phyloP scores from a whole-genome alignment of 2,113 vertebrate species.

The Anhinga rufa region DNA sequence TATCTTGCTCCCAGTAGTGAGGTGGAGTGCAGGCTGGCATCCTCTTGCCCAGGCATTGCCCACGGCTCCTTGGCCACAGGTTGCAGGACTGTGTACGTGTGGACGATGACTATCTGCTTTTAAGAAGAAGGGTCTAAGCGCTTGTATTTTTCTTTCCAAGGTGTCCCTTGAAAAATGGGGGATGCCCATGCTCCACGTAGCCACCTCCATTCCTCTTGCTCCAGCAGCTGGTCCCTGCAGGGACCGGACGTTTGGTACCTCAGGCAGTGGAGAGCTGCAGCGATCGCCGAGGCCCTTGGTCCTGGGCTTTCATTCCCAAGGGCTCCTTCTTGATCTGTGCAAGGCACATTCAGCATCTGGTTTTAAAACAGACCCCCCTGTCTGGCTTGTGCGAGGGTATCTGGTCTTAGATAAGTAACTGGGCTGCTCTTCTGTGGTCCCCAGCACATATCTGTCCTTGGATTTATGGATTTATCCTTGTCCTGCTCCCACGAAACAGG shows the following conservation, averaged over 20 bases:
- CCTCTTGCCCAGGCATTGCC: neutral
- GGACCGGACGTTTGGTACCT: neutral
- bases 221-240: neutral
- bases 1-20: neutral
- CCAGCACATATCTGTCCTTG: neutral
- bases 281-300: neutral
- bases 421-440: neutral
- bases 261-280: neutral
- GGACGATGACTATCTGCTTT: neutral
- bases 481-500: rapidly evolving
- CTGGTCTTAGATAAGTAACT: neutral
- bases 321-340: neutral
- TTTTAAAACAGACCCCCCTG: neutral
- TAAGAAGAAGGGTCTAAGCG: neutral
- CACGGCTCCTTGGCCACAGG: neutral
- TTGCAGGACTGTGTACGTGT: rapidly evolving
- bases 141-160: neutral
- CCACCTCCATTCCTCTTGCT: rapidly evolving
- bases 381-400: neutral
- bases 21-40: neutral
- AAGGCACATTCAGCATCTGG: neutral
- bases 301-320: neutral
- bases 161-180: neutral
- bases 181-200: rapidly evolving
- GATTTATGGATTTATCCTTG: neutral